phyloP scores from a whole-genome alignment of 2,888 invertebrate species.

The Timema podura region DNA sequence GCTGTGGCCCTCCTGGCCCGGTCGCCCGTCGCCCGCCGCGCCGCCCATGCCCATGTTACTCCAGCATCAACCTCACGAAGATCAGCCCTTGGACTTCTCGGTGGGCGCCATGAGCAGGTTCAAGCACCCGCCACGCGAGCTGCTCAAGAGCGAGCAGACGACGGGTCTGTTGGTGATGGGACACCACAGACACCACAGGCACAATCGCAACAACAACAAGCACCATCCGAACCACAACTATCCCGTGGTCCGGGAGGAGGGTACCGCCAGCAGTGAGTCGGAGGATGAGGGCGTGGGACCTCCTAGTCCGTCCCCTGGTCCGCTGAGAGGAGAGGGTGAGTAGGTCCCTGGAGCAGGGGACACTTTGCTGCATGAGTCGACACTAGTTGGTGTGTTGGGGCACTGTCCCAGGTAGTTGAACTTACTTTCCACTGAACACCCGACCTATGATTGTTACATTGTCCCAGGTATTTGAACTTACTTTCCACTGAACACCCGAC shows the following conservation, averaged over 20 bases:
- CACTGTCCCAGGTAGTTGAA: too few species aligned
- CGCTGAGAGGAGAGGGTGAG: slow-evolving; percentile 46
- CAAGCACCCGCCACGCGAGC: slow-evolving; percentile 37
- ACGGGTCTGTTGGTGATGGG: slow-evolving; percentile 46
- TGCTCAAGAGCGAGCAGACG: slow-evolving; percentile 36
- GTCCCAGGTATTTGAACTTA: too few species aligned
- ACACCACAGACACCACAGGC: slow-evolving; percentile 39
- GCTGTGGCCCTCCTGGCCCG: slow-evolving; percentile 27
- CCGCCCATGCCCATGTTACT: slow-evolving; percentile 59
- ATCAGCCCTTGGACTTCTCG: slow-evolving; percentile 71
- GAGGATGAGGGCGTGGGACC: slow-evolving; percentile 49
- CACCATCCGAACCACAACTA: slow-evolving; percentile 23
- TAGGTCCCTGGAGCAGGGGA: slow-evolving; percentile 18
- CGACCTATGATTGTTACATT: too few species aligned
- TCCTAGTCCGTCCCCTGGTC: slow-evolving; percentile 43
- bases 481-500: too few species aligned
- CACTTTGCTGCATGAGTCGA: too few species aligned
- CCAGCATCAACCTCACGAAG: slow-evolving; percentile 49
- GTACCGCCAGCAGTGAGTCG: slow-evolving; percentile 41
- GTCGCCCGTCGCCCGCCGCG: slow-evolving; percentile 29
- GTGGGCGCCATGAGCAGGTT: slow-evolving; percentile 42
- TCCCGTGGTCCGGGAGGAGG: slow-evolving; percentile 29
- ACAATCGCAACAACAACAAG: slow-evolving; percentile 28
- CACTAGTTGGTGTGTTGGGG: too few species aligned
- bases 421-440: too few species aligned